Evolutionary conservation across 2,113 vertebrate species (phyloP).

Genomic region (Chroicocephalus ridibundus): DNA sequence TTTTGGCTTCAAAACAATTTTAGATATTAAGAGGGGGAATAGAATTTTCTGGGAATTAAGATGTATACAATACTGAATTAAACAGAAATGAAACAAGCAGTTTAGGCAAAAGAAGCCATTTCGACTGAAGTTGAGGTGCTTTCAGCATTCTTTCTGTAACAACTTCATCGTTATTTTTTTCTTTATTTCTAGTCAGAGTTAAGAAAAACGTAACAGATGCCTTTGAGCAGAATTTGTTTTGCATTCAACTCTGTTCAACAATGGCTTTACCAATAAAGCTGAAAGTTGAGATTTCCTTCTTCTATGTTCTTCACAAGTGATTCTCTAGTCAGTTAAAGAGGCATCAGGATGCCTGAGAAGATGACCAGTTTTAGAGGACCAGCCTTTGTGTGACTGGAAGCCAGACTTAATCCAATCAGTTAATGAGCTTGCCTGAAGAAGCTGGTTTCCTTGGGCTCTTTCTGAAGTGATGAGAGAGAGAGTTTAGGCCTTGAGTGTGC

Average conservation of each 20-base stretch:
- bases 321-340: not conserved
- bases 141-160: not conserved
- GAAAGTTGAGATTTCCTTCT: not conserved
- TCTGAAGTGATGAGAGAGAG: not conserved
- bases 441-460: not conserved
- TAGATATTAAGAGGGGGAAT: not conserved
- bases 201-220: not conserved
- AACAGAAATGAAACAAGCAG: not conserved
- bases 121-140: not conserved
- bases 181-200: not conserved
- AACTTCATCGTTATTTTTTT: not conserved
- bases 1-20: not conserved
- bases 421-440: not conserved
- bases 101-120: not conserved
- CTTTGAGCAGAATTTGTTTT: not conserved
- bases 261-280: not conserved
- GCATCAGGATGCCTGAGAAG: no score
- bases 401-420: not conserved
- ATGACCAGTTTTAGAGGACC: not conserved
- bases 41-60: not conserved
- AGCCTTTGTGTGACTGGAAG: not conserved
- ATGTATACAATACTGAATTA: not conserved
- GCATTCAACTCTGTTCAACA: not conserved
- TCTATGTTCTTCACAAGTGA: not conserved
- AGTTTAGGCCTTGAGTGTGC: not conserved